phyloP scores from a whole-genome alignment of 2,797 vertebrate genomes.

The Pseudomugil tenellus region DNA sequence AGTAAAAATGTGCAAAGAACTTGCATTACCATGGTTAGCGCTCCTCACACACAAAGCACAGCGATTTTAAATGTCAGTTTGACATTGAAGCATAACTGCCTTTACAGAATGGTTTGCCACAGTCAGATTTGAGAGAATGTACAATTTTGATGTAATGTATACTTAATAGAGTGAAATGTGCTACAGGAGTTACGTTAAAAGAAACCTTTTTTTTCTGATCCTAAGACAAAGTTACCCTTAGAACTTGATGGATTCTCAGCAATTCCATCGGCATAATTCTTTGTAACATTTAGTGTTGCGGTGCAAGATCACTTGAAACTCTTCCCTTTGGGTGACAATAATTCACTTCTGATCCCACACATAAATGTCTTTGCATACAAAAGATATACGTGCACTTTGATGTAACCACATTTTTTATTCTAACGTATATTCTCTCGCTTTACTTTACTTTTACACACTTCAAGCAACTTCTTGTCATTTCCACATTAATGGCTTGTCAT shows the following conservation, averaged over 20 bases:
- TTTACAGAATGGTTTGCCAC: neutral
- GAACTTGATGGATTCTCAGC: neutral
- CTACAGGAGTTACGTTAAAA: neutral
- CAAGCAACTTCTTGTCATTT: constrained; percentile 33
- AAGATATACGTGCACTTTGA: constrained; percentile 6
- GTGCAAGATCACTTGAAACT: neutral
- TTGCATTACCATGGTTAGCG: neutral
- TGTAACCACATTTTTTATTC: constrained; percentile 7
- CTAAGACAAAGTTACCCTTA: neutral
- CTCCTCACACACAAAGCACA: neutral
- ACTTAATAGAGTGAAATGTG: neutral
- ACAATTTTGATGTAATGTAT: neutral
- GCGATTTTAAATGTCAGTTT: neutral
- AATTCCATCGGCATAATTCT: neutral
- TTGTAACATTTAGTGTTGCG: constrained; percentile 1
- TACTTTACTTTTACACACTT: constrained; percentile 21
- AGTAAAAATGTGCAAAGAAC: constrained; percentile 1
- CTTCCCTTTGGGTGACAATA: constrained; percentile 9
- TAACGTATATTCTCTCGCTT: neutral
- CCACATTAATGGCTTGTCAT: constrained; percentile 48
- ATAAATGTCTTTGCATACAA: constrained; percentile 6
- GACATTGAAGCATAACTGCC: neutral
- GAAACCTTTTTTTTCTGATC: constrained; percentile 3
- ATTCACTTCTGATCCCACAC: constrained; percentile 7
- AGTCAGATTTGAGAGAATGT: neutral